Base-by-base conservation (phyloP, 2,797 vertebrate species). In the Acrocephalus scirpaceus region DNA sequence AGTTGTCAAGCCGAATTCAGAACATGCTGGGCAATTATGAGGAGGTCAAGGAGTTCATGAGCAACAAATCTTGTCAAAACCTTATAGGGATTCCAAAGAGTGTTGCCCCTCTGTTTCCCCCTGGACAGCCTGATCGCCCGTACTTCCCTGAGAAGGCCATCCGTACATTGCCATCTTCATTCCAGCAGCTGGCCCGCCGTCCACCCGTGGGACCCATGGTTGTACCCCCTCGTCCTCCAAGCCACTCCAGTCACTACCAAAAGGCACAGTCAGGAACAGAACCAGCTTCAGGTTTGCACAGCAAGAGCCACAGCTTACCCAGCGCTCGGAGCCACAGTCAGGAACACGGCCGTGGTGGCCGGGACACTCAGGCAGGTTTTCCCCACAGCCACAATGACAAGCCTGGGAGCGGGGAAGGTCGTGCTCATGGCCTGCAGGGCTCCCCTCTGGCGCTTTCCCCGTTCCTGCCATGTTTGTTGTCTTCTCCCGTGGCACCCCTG, bases 11-110 rank as follows among this genome's bases (percentile, higher is more conserved):
- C 92, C 98, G 98, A 74, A 98, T 99, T 96, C 99, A 99, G 96
- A 99, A 95, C 95, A 99, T 99, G 99, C 97, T 99, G 96, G 99
- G 99, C 74, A 98, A 98, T 97, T 99, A 99, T 14, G 99, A 99
- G 97, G 98, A 99, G 93, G 98, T 98, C 95, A 98, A 98, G 92
- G 98, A 98, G 42, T 86, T 98, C 47, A 97, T 98, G 48, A 97
- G 90, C 78, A 98, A 98, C 92, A 97, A 97, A 93, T 97, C 97
- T 51, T 96, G 98, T 74, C 91, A 98, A 87, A 97, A 95, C 88
- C 89, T 95, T 53, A 92, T 98, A 56, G 98, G 97, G 80, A 81
- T 97, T 90, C 94, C 97, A 11, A 93, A 76, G 30, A 98, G 96
- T 16, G 76, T 96, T 27, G 69, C 96, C 91, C 53, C 97, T 85